Evolutionary conservation across 1,140 invertebrate genomes (phyloP), one percentile per base, ranked within the genome.

Genomic region (Palaemon carinicauda): DNA sequence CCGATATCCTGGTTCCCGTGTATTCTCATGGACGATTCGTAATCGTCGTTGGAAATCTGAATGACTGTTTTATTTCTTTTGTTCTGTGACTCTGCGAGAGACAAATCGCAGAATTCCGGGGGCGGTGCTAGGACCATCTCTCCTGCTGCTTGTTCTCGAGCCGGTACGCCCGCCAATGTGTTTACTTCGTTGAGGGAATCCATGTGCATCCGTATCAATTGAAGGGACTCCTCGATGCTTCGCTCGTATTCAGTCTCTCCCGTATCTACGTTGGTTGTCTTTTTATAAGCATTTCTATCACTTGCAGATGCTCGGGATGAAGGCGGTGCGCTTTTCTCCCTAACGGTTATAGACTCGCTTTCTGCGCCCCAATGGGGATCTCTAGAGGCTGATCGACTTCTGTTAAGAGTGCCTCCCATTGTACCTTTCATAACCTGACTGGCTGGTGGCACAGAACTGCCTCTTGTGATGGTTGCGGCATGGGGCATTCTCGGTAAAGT

Each of bases 71-170:
- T 84, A 69, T 82, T 84, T 24, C 24, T 65, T 50, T 78, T 74
- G 33, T 75, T 52, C 12, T 80, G 80, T 17, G 81, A 52, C 27
- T 71, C 53, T 50, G 91, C 92, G 65, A 89, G 87, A n/a, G 90
- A 87, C 12, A 90, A 88, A 56, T 92, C 94, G 73, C 92, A 94
- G 90, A 96, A 96, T 90, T 96, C 95, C 10, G 95, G 95, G n/a
- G 95, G 95, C n/a, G 95, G 95, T 14, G 95, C 95, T 4, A 96
- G 92, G 80, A 95, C 94, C 78, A 88, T 81, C 27, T 85, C 79
- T 27, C 69, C 80, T 2, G 71, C 71, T 14, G 41, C 74, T 74
- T 74, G 65, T 17, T 80, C 78, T 53, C 29, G 60, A 27, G 78
- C 54, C 2, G 88, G 71, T 17, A 88, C 88, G 17, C 89, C 88